Evolutionary conservation across 1,140 invertebrate species (phyloP), one percentile per base, ranked within the genome.

Genomic region (Amphibalanus amphitrite): DNA sequence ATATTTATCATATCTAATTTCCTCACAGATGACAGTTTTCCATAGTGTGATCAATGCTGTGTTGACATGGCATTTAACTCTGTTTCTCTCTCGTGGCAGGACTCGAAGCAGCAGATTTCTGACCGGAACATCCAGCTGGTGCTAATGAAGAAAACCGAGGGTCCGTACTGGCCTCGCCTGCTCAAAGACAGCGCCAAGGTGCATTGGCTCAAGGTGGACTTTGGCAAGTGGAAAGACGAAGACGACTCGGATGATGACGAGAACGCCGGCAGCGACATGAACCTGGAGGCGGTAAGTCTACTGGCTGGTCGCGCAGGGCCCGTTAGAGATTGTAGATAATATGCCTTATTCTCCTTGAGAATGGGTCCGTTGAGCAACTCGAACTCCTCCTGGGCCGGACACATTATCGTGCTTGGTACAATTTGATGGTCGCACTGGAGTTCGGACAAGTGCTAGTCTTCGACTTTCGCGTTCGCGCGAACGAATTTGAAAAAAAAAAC

Each of bases 191-290:
- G 89, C 75, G 88, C 87, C 78, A 97, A 95, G 81, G 87, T 89
- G 75, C 94, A 97, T 79, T 98, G 95, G 93, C 84, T 98, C 71
- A 97, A 95, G 82, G 90, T 93, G 74, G 95, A 98, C 80, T 98
- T 98, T 79, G 90, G 92, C 76, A 93, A 95, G 81, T 98, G 95
- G 94, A 90, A 90, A 79, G 95, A 98, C 84, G 95, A 98, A 81
- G 92, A 90, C 77, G 90, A 91, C 72, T 87, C 85, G 72, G 89
- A 89, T 67, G 85, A 86, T 71, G 89, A 88, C 71, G 80, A 67
- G 4, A 25, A 25, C 65, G 17, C 28, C 1, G 65, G 26, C 10
- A 28, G 65, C n/a, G 65, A 67, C 6, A 67, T 67, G 65, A 28
- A 67, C 65, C n/a, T 67, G 65, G 65, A 67, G 10, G 65, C 65